phyloP scores from a whole-genome alignment of 37 sponge, comb jelly and placozoan genomes.

The Diacarnus erythraeanus region DNA sequence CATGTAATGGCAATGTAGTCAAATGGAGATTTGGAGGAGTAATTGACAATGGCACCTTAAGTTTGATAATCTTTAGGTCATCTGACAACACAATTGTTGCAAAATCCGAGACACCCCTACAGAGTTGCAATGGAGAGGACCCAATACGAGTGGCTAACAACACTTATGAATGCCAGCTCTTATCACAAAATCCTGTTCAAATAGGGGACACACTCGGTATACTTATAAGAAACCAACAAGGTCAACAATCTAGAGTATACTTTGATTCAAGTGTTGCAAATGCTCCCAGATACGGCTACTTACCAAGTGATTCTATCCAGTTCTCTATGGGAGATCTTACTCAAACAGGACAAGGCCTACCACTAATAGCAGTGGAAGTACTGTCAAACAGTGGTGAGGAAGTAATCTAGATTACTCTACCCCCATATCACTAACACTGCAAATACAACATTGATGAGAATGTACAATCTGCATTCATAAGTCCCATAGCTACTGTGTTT shows the following conservation, averaged over 20 bases:
- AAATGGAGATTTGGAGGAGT: not conserved
- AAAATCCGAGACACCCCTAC: not conserved
- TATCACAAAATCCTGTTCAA: not conserved
- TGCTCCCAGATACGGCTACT: not conserved
- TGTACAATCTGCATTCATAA: too few species aligned
- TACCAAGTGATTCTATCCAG: not conserved
- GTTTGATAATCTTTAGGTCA: too few species aligned
- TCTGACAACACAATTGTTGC: too few species aligned
- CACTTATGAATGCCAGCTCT: not conserved
- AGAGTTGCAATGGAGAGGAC: not conserved
- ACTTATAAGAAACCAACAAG: not conserved
- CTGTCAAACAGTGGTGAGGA: not conserved
- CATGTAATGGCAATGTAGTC: not conserved
- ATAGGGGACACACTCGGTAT: not conserved
- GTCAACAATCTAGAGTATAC: not conserved
- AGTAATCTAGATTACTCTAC: too few species aligned
- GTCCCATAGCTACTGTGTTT: too few species aligned
- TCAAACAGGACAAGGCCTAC: not conserved
- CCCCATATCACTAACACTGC: too few species aligned
- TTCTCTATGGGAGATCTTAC: not conserved
- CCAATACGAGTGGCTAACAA: not conserved
- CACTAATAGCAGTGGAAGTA: slow-evolving; percentile 2
- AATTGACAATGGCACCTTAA: not conserved
- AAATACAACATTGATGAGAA: too few species aligned
- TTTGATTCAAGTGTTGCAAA: not conserved